A percentile compares a stretch with the other conserved stretches of the same genome.
These are phyloP conservation scores for Sicus ferrugineus DNA, from an alignment of 2,888 invertebrate genomes.

Conservation along the genomic window DNA sequence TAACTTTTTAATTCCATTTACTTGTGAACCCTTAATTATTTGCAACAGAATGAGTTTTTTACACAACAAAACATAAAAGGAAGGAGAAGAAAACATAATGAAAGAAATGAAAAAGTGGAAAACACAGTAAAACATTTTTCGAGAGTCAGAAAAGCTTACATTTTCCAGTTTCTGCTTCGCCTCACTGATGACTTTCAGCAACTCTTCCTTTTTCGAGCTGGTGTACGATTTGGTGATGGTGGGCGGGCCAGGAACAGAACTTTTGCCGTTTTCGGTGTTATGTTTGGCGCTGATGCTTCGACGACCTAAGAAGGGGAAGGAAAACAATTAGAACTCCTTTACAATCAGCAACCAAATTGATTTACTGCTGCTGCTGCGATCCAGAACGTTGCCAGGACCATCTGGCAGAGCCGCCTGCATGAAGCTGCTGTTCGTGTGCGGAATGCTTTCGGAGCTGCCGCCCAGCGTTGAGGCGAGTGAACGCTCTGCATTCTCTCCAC, in stretches of 20 bases:
- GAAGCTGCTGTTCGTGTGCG: conserved; percentile 59
- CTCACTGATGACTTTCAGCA: conserved; percentile 83
- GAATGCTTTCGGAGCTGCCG: conserved; percentile 74
- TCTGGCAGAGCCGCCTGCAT: conserved; percentile 63
- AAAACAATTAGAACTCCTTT: neutral
- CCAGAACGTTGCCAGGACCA: conserved; percentile 60
- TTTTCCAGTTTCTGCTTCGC: conserved; percentile 86
- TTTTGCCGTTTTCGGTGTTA: conserved; percentile 61
- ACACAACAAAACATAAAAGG: conserved; percentile 42
- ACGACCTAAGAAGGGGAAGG: conserved; percentile 59
- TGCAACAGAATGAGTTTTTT: conserved; percentile 41
- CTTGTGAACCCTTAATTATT: conserved; percentile 58
- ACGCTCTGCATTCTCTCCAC: conserved; percentile 81
- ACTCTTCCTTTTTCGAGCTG: conserved; percentile 72
- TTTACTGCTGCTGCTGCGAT: conserved; percentile 61
- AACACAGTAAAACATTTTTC: neutral
- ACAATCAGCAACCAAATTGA: neutral
- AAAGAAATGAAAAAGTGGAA: conserved; percentile 28
- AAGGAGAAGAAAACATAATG: conserved; percentile 39
- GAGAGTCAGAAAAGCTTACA: conserved; percentile 68
- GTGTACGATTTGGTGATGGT: conserved; percentile 64
- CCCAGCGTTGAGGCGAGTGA: conserved; percentile 73
- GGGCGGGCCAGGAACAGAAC: conserved; percentile 50
- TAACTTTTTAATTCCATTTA: conserved; percentile 60
- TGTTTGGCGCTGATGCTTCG: conserved; percentile 74